These are phyloP conservation scores for Caenorhabditis imperialis DNA, from an alignment of 2,888 invertebrate genomes.

Conservation along the genomic window DNA sequence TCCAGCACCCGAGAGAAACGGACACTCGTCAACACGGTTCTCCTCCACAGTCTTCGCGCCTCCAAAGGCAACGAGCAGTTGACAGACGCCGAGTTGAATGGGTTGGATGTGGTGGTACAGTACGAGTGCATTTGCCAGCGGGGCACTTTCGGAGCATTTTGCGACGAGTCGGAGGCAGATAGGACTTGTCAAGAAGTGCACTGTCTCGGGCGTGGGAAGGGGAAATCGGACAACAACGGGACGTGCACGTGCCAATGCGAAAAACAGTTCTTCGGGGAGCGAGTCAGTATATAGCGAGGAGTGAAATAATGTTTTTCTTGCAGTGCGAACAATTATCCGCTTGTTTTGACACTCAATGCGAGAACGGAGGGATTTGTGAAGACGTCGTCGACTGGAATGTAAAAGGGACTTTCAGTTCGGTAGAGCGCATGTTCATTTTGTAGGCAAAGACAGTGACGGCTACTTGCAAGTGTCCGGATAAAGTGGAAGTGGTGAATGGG, in stretches of 20 bases:
- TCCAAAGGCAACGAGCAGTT: constrained; percentile 7
- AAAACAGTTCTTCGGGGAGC: constrained; percentile 52
- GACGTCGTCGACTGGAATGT: constrained; percentile 28
- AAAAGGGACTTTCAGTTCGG: background rate
- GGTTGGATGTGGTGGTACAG: constrained; percentile 22
- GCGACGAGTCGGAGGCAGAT: constrained; percentile 51
- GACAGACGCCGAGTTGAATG: constrained; percentile 9
- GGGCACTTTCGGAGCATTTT: constrained; percentile 51
- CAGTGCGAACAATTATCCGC: constrained; percentile 54
- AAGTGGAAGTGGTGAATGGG: constrained; percentile 21
- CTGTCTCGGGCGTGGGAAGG: constrained; percentile 56
- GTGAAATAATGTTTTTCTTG: constrained; percentile 12
- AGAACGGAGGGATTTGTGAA: constrained; percentile 50
- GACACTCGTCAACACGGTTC: constrained; percentile 29
- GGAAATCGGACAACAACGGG: constrained; percentile 13
- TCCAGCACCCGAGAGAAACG: constrained; percentile 16
- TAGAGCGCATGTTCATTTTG: background rate
- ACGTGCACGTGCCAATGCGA: constrained; percentile 58
- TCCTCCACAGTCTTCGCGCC: background rate
- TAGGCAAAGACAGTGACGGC: constrained; percentile 48
- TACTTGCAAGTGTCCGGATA: constrained; percentile 51
- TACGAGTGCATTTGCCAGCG: constrained; percentile 54
- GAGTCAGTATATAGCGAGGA: constrained; percentile 47
- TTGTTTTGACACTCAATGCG: constrained; percentile 41
- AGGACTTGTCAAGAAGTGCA: constrained; percentile 39